These are phyloP conservation scores for Aplochiton taeniatus DNA, from an alignment of 2,797 vertebrate species.

Conservation along the genomic window DNA sequence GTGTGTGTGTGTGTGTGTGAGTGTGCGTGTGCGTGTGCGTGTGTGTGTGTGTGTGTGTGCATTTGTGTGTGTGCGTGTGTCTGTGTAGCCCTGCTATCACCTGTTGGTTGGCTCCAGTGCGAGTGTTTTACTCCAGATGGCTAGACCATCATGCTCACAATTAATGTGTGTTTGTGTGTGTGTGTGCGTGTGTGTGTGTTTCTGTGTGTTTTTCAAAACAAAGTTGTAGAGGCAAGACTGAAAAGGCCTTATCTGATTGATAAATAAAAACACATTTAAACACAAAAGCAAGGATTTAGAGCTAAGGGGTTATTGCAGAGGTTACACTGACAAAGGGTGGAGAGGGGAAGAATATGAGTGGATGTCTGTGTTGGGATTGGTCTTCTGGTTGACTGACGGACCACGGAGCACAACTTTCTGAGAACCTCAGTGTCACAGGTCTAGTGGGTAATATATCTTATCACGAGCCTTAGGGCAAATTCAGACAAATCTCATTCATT, in stretches of 20 bases:
- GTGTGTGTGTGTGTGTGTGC: conserved; percentile 3
- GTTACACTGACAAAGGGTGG: conserved; percentile 69
- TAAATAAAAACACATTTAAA: conserved; percentile 27
- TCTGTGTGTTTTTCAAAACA: conserved; percentile 32
- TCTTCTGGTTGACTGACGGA: conserved; percentile 74
- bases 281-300: conserved; percentile 23
- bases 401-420: conserved; percentile 64
- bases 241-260: conserved; percentile 11
- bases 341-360: conserved; percentile 43
- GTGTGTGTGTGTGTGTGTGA: conserved; percentile 24
- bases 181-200: neutral
- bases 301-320: conserved; percentile 63
- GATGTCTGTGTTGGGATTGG: conserved; percentile 67
- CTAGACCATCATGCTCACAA: conserved; percentile 13
- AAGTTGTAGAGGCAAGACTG: neutral
- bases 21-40: neutral
- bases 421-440: conserved; percentile 2
- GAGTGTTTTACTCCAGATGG: conserved; percentile 20
- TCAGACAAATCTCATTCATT: too few species aligned
- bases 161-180: conserved; percentile 1
- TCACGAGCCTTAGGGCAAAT: conserved; percentile 63
- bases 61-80: conserved; percentile 2
- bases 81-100: conserved; percentile 37
- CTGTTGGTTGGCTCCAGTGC: conserved; percentile 36
- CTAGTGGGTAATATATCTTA: neutral